Evolutionary conservation across 2,888 invertebrate species (phyloP).

Genomic region (Meteorus colon): DNA sequence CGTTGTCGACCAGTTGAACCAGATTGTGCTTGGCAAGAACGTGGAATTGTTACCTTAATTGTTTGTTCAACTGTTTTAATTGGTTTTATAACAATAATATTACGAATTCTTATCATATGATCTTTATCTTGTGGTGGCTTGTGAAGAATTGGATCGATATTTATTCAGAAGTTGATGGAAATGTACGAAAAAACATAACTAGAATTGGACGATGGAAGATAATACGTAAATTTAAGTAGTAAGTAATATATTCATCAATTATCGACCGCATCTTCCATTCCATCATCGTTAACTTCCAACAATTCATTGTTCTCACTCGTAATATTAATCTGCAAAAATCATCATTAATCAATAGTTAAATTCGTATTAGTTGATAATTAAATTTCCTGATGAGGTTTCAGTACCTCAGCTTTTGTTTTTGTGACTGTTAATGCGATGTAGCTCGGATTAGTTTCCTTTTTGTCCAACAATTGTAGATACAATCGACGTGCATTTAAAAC

Average conservation of each 20-base stretch:
- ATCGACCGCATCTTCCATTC: neutral
- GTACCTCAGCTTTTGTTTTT: neutral
- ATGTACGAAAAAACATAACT: too few relatives aligned
- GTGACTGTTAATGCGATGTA: constrained; percentile 71
- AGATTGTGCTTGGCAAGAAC: constrained; percentile 56
- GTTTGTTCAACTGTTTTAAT: constrained; percentile 49
- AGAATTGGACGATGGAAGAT: too few relatives aligned
- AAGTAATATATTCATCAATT: neutral
- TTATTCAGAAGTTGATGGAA: too few relatives aligned
- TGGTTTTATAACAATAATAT: constrained; percentile 47
- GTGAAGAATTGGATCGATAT: too few relatives aligned
- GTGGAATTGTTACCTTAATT: constrained; percentile 48
- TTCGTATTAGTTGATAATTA: neutral
- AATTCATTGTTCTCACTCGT: neutral
- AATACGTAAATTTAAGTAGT: too few relatives aligned
- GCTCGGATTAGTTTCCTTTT: constrained; percentile 77
- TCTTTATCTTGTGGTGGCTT: neutral
- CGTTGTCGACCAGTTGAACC: constrained; percentile 59
- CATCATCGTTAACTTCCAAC: neutral
- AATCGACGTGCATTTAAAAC: constrained; percentile 81
- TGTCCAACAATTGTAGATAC: constrained; percentile 78
- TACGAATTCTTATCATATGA: constrained; percentile 45
- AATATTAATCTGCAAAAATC: neutral
- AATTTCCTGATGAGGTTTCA: neutral
- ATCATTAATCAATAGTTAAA: neutral